Base-by-base conservation (phyloP, 2,797 vertebrate genomes). In the Arnoldichthys spilopterus region DNA sequence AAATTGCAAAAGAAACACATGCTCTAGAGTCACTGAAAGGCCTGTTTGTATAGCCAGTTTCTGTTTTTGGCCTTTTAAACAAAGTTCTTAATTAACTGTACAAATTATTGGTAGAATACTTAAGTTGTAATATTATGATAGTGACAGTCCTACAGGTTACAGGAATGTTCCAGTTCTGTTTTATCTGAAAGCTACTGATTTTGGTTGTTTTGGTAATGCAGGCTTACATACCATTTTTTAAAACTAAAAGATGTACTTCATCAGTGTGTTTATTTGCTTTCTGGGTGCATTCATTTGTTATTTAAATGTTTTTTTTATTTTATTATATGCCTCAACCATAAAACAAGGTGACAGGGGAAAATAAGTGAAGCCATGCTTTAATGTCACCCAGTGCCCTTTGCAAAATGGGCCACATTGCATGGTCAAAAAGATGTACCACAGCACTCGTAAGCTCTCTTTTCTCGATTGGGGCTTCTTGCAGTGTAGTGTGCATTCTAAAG, bases 341-440 rank as follows among this genome's bases (percentile, higher is more conserved):
- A 68, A 32, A 12, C 24, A 49, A 18, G 16, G 11, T 53, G 61
- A 63, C 67, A 51, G 11, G 26, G 16, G 45, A 30, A 49, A 32
- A 51, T 12, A 69, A 30, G 45, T 51, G 43, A 69, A 30, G 24
- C 51, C 28, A n/a, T 71, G 28, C 68, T 71, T 56, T 71, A 54
- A 71, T 71, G 20, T 54, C 51, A 54, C 26, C 69, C 47, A 51
- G 28, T 70, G 68, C 16, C 68, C 51, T 71, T 71, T 71, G 49
- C 3, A 56, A 71, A 69, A 11, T 69, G 11, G 45, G 47, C 16
- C 45, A 32, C 18, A 6, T 24, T 12, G 67, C 18, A 7, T 32
- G 24, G 45, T 9, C 30, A 30, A 32, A 32, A 51, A 51, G 40
- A 67, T 15, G 54, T 53, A 9, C 64, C 43, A 1, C 68, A 54